Percentiles rank a stretch among this genome's conserved stretches.
These are phyloP conservation scores for Eurypyga helias DNA, from an alignment of 2,113 vertebrate species.

Conservation along the genomic window DNA sequence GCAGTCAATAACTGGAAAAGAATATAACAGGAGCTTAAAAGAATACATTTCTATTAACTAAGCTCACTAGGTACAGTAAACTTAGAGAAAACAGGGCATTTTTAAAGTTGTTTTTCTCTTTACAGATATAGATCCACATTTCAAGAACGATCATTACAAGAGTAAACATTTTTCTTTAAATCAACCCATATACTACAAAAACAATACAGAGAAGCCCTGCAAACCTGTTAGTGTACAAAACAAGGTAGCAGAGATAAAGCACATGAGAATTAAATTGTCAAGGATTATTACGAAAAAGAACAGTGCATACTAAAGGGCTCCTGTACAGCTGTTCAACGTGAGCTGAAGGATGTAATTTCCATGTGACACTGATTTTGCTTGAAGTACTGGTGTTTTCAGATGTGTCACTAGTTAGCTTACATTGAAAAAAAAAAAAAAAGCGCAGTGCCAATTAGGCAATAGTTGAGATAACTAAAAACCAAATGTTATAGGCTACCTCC, in stretches of 20 bases:
- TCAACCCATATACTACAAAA: constrained; percentile 26
- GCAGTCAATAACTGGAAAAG: neutral
- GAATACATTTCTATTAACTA: neutral
- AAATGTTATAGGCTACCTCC: too few relatives aligned
- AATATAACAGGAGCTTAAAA: constrained; percentile 38
- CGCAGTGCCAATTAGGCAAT: too few relatives aligned
- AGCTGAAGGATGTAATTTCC: neutral
- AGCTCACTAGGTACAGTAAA: constrained; percentile 12
- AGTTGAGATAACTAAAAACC: too few relatives aligned
- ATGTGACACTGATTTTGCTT: neutral
- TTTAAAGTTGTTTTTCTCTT: neutral
- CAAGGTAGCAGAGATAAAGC: neutral
- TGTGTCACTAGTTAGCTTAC: neutral
- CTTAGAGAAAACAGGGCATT: constrained; percentile 8
- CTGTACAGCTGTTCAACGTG: neutral
- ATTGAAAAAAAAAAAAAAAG: too few relatives aligned
- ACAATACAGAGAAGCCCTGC: neutral
- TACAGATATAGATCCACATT: neutral
- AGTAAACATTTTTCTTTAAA: constrained; percentile 41
- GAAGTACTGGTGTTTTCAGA: neutral
- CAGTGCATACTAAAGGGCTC: neutral
- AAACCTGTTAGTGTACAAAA: neutral
- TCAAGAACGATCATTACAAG: constrained; percentile 3
- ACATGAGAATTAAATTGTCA: neutral
- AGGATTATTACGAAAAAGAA: neutral